Conservation (phyloP, 2,797 vertebrate species). For the Heteromormyrus szaboi region DNA sequence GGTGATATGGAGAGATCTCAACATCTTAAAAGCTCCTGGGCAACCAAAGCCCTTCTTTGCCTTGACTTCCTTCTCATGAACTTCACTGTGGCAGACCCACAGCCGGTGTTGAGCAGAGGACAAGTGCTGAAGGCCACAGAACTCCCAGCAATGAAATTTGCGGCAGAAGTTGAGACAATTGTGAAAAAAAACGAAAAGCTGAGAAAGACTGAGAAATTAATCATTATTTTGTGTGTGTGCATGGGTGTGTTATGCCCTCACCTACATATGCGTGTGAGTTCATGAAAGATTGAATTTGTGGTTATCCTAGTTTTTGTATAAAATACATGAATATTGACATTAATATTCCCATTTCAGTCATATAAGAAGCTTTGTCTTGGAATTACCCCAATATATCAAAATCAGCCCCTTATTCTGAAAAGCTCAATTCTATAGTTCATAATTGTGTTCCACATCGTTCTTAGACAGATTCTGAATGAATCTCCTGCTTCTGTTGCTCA, state of each 20-base stretch:
- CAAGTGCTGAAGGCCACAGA: neutral
- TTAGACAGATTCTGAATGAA: conserved; percentile 36
- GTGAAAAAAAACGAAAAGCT: neutral
- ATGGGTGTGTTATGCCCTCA: neutral
- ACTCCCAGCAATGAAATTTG: neutral
- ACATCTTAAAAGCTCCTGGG: conserved; percentile 83
- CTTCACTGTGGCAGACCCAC: conserved; percentile 30
- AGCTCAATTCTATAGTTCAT: conserved; percentile 2
- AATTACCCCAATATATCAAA: neutral
- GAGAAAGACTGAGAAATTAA: neutral
- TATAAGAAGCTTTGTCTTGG: neutral
- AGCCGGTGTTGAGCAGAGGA: conserved; percentile 31
- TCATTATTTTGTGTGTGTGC: conserved; percentile 8
- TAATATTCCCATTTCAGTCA: neutral
- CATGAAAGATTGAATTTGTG: neutral
- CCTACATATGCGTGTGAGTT: neutral
- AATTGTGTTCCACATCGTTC: conserved; percentile 43
- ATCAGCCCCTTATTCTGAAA: neutral
- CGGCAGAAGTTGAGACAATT: neutral
- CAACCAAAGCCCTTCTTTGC: conserved; percentile 63
- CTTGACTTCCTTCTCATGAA: conserved; percentile 50
- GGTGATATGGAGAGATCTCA: conserved; percentile 83
- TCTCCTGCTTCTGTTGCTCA: conserved; percentile 39
- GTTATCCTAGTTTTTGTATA: neutral
- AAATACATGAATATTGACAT: neutral